phyloP scores from a whole-genome alignment of 2,113 vertebrate genomes.

The Cricetomys ansorgei region DNA sequence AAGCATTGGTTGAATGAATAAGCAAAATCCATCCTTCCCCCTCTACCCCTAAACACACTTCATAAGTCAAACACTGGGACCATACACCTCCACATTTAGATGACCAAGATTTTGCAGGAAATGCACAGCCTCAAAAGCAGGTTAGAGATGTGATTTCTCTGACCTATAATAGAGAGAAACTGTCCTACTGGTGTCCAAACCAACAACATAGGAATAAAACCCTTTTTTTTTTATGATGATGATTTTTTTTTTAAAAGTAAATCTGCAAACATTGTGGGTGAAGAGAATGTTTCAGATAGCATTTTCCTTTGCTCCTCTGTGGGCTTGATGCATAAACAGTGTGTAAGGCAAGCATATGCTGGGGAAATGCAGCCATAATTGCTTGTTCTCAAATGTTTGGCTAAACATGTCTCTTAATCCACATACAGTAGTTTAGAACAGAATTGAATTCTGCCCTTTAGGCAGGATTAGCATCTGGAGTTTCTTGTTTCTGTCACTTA shows the following conservation, averaged over 20 bases:
- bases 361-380: constrained; percentile 83
- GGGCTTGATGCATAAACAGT: constrained; percentile 84
- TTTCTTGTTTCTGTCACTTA: constrained; percentile 86
- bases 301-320: constrained; percentile 74
- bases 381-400: constrained; percentile 86
- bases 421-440: constrained; percentile 83
- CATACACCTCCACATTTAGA: background rate
- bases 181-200: constrained; percentile 45
- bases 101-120: background rate
- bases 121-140: constrained; percentile 21
- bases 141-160: constrained; percentile 58
- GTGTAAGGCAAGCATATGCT: constrained; percentile 84
- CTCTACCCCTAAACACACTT: background rate
- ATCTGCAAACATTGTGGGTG: constrained; percentile 69
- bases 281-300: constrained; percentile 83
- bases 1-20: background rate
- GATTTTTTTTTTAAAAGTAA: background rate
- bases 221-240: constrained; percentile 62
- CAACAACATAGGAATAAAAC: constrained; percentile 67
- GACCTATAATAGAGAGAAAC: constrained; percentile 67
- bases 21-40: background rate
- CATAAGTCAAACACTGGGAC: background rate
- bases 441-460: constrained; percentile 85
- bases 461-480: constrained; percentile 84
- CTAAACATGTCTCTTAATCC: constrained; percentile 84